phyloP scores from a whole-genome alignment of 2,113 vertebrate genomes.

The Oophaga pumilio region DNA sequence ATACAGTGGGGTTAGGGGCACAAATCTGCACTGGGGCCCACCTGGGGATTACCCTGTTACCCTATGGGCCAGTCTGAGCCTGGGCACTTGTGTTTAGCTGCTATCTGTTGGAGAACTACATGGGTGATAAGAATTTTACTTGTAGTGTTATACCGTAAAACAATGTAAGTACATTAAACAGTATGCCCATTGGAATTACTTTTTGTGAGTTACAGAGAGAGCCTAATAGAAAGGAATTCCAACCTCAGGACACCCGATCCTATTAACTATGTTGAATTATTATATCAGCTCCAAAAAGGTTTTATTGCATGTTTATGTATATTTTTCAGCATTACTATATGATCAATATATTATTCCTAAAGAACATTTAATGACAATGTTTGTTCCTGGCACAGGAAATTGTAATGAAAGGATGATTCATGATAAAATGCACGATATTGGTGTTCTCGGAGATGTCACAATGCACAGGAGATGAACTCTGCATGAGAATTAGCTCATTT shows the following conservation, averaged over 20 bases:
- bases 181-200: neutral
- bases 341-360: neutral
- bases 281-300: neutral
- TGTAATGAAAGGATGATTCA: conserved; percentile 6
- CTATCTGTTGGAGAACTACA: too few species aligned
- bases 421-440: neutral
- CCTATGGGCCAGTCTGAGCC: too few species aligned
- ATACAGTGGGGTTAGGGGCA: too few species aligned
- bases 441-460: conserved; percentile 6
- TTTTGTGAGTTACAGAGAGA: neutral
- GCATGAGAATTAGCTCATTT: conserved; percentile 26
- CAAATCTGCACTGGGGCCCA: too few species aligned
- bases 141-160: too few species aligned
- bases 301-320: neutral
- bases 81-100: too few species aligned
- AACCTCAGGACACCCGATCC: neutral
- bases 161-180: too few species aligned
- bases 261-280: neutral
- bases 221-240: neutral
- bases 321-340: neutral
- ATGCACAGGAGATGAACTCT: conserved; percentile 17
- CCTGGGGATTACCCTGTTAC: too few species aligned
- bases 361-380: conserved; percentile 9
- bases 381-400: conserved; percentile 10
- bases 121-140: too few species aligned